Evolutionary conservation across 2,113 vertebrate genomes (phyloP).

Genomic region (Danionella cerebrum): DNA sequence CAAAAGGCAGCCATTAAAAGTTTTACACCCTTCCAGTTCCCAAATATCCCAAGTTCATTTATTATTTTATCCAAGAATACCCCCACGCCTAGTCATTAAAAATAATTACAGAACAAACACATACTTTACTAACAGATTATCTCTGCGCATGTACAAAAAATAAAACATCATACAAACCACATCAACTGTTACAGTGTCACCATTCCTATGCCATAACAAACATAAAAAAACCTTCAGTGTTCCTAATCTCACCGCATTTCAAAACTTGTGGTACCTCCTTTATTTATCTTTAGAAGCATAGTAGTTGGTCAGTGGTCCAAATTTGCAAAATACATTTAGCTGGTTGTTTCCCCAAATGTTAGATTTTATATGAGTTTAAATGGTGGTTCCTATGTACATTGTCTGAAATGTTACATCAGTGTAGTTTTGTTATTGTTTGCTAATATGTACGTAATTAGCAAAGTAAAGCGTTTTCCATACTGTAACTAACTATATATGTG

Average conservation of each 20-base stretch:
- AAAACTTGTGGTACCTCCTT: conserved; percentile 19
- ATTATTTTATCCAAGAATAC: background rate
- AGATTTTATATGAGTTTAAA: conserved; percentile 4
- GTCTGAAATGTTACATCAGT: conserved; percentile 56
- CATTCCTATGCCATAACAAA: conserved; percentile 42
- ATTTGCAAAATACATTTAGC: conserved; percentile 23
- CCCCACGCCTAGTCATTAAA: conserved; percentile 16
- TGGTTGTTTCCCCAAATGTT: conserved; percentile 33
- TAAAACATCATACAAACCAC: conserved; percentile 77
- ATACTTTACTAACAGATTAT: conserved; percentile 71
- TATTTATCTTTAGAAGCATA: conserved; percentile 56
- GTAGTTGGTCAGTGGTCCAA: conserved; percentile 50
- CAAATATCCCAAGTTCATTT: background rate
- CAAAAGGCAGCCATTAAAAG: conserved; percentile 9
- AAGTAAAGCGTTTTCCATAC: background rate
- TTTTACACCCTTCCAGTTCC: background rate
- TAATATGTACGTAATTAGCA: conserved; percentile 27
- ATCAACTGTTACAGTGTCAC: conserved; percentile 46
- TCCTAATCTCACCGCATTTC: conserved; percentile 22
- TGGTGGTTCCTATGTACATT: conserved; percentile 56
- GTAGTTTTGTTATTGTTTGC: conserved; percentile 40
- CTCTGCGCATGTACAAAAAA: conserved; percentile 90
- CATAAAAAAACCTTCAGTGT: conserved; percentile 34
- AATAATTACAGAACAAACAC: conserved; percentile 68
- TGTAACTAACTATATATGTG: conserved; percentile 55